Base-by-base conservation (phyloP, 2,113 vertebrate species). In the Pongo pygmaeus region DNA sequence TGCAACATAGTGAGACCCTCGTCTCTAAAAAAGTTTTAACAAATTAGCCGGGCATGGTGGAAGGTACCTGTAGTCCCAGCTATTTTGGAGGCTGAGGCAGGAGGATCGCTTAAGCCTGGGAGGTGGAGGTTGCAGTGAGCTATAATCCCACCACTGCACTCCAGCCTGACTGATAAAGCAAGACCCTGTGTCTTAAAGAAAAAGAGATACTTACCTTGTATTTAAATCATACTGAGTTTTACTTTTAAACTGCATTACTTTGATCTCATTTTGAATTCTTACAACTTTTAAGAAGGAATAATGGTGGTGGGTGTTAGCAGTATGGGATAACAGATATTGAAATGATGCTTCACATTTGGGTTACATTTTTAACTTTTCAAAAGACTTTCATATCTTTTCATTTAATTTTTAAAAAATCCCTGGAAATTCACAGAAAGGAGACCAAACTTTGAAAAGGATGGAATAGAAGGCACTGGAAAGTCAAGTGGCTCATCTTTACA, bases 191-290 rank as follows among this genome's bases (percentile, higher is more conserved):
- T 64, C 61, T 64, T 64, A 64, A 64, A 64, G 57, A 64, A 64
- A 14, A 64, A 32, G 61, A 64, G 27, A 14, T 32, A 64, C 61
- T 89, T 70, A 64, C 12, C 3, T 93, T 90, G 5, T 93, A 77
- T 94, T 97, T 93, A 97, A 96, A 46, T 64, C 48, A 84, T 14
- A 72, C 64, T 92, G 57, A 74, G 17, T 57, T 89, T 91, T 97
- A 61, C 91, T 92, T 57, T 97, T 89, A 77, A 85, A 92, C 89
- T 95, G 25, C 17, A 84, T 70, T 78, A 85, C 17, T 95, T 55
- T 80, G 40, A 13, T 89, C n/a, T 77, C 50, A 64, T 78, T 94
- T 93, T 93, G 59, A 93, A 96, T 95, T 84, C 40, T 72, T 96
- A 61, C 80, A 91, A 69, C 27, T 93, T 94, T 94, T 80, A 92